Evolutionary conservation across 2,888 invertebrate species (phyloP).

Genomic region (Andrena bicolor): DNA sequence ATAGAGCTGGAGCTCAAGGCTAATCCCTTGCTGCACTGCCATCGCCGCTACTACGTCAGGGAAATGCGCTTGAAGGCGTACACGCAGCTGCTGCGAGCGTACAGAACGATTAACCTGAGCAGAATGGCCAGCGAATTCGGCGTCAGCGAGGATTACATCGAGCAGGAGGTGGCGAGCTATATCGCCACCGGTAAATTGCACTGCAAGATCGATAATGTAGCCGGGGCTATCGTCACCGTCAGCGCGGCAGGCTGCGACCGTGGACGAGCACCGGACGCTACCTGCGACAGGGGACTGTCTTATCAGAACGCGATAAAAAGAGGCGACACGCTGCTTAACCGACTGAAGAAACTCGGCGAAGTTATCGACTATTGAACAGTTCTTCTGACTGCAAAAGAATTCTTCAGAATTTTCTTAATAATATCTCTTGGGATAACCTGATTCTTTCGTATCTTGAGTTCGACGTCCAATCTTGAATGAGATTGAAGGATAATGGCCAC

Average conservation of each 20-base stretch:
- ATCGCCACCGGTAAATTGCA: slow-evolving; percentile 89
- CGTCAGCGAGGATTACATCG: slow-evolving; percentile 89
- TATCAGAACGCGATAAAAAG: slow-evolving; percentile 90
- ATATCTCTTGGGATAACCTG: too few species aligned
- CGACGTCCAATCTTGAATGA: too few species aligned
- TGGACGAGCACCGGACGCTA: slow-evolving; percentile 72
- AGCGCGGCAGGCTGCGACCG: slow-evolving; percentile 80
- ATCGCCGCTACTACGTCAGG: slow-evolving; percentile 89
- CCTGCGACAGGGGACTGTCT: slow-evolving; percentile 76
- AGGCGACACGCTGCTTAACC: slow-evolving; percentile 90
- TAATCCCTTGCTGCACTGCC: slow-evolving; percentile 88
- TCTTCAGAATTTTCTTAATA: too few species aligned
- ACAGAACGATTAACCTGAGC: slow-evolving; percentile 88
- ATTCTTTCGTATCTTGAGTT: too few species aligned
- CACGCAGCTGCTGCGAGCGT: slow-evolving; percentile 90
- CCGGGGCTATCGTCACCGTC: slow-evolving; percentile 88
- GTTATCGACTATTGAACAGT: slow-evolving; percentile 88
- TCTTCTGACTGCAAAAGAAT: too few species aligned
- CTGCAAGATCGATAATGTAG: slow-evolving; percentile 91
- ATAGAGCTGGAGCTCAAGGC: slow-evolving; percentile 86
- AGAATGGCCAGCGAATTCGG: slow-evolving; percentile 91
- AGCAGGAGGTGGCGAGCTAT: slow-evolving; percentile 86
- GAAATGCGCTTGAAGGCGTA: slow-evolving; percentile 91
- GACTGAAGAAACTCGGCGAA: slow-evolving; percentile 90
- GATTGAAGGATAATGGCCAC: too few species aligned